Evolutionary conservation across 2,888 invertebrate genomes (phyloP).

Genomic region (Idaea biselata): DNA sequence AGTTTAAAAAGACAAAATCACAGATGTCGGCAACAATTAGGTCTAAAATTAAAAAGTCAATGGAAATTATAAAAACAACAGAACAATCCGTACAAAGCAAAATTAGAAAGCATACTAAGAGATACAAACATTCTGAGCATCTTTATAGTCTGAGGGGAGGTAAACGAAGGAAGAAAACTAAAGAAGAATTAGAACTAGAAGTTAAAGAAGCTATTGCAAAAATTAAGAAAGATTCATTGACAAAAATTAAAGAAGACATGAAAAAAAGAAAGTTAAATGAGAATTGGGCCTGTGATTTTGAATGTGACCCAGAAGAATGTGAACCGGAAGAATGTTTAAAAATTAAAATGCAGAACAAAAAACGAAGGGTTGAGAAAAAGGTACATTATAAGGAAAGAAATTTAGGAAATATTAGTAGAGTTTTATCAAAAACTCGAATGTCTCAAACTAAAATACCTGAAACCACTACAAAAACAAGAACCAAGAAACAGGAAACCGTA

Average conservation of each 20-base stretch:
- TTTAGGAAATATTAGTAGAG: neutral
- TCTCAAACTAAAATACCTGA: slow-evolving; percentile 12
- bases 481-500: slow-evolving; percentile 6
- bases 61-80: slow-evolving; percentile 29
- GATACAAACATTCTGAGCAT: neutral
- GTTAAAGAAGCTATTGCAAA: slow-evolving; percentile 12
- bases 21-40: slow-evolving; percentile 28
- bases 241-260: slow-evolving; percentile 39
- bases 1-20: slow-evolving; percentile 33
- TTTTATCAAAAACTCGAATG: neutral
- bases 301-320: slow-evolving; percentile 38
- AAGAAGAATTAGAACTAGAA: slow-evolving; percentile 5
- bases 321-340: slow-evolving; percentile 39
- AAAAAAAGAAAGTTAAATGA: slow-evolving; percentile 29
- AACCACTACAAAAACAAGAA: slow-evolving; percentile 5
- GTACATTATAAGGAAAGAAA: neutral
- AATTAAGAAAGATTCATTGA: slow-evolving; percentile 42
- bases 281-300: slow-evolving; percentile 38
- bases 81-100: slow-evolving; percentile 8
- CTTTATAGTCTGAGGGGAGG: neutral
- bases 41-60: slow-evolving; percentile 26
- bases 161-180: neutral
- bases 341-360: slow-evolving; percentile 25
- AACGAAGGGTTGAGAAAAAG: neutral
- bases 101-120: neutral